A percentile compares a stretch with the other conserved stretches of the same genome.
These are phyloP conservation scores for Etheostoma spectabile DNA, from an alignment of 2,113 vertebrate species.

Conservation along the genomic window DNA sequence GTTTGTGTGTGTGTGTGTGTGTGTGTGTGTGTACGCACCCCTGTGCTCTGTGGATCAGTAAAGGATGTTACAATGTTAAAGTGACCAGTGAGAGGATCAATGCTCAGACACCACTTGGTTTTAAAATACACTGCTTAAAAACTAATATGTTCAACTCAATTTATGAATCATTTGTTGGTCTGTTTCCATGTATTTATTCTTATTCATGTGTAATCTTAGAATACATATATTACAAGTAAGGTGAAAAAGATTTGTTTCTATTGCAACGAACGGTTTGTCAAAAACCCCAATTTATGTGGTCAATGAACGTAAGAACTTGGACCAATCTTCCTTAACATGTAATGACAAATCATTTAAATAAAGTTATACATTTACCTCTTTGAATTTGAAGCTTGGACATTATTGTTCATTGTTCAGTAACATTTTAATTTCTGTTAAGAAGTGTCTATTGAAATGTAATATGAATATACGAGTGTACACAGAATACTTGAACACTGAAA, in stretches of 20 bases:
- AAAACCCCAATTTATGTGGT: constrained; percentile 44
- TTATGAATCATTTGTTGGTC: constrained; percentile 49
- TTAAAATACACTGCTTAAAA: constrained; percentile 29
- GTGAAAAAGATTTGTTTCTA: constrained; percentile 53
- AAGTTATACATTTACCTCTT: constrained; percentile 59
- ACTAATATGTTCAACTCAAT: constrained; percentile 20
- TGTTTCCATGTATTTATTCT: constrained; percentile 71
- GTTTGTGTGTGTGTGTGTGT: not conserved
- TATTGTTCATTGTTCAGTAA: constrained; percentile 6
- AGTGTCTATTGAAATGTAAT: not conserved
- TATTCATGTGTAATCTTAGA: constrained; percentile 44
- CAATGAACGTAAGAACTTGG: constrained; percentile 34
- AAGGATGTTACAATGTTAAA: constrained; percentile 17
- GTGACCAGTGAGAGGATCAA: constrained; percentile 24
- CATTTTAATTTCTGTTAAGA: not conserved
- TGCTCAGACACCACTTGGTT: constrained; percentile 26
- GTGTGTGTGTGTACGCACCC: not conserved
- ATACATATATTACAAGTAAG: constrained; percentile 45
- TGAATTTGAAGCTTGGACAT: constrained; percentile 14
- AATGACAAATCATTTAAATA: constrained; percentile 70
- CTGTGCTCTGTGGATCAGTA: constrained; percentile 12
- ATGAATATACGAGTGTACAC: not conserved
- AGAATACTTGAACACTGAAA: not conserved
- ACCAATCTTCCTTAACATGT: constrained; percentile 65
- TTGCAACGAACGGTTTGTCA: constrained; percentile 24